Base-by-base conservation (phyloP, 2,797 vertebrate genomes). In the Clarias fuscus region DNA sequence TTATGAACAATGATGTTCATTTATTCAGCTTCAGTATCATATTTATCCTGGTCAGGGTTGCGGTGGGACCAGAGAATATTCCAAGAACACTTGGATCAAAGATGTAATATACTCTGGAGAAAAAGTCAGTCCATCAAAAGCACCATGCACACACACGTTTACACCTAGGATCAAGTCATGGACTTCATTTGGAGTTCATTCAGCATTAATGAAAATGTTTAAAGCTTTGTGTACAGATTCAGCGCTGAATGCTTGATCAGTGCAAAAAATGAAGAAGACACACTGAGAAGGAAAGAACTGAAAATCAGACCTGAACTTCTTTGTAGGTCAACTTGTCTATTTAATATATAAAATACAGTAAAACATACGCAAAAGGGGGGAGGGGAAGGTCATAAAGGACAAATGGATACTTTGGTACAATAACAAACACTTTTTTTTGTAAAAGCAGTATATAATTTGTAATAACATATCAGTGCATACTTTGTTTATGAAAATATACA, bases 401-500 rank as follows among this genome's bases (percentile, higher is more conserved):
- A 96, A 96, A 97, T 96, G 94, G 95, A 96, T 96, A 96, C 96
- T 97, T 97, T 97, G 96, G 96, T 97, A 97, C 97, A 95, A 96
- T 96, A 97, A 97, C 97, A 97, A 96, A 97, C 96, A 96, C 95
- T 95, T 95, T 95, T 68, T 91, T 97, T 96, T 97, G 96, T 97
- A 96, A 97, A 98, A 98, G 96, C 95, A 96, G 95, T 96, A 96
- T 96, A 97, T 96, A 97, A 95, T 97, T 95, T 95, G 94, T 95
- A 96, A 96, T 97, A 97, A 97, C 96, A 96, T 96, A 94, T 97
- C 96, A 98, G 97, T 98, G 97, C 97, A 97, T 97, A 97, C 96
- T 97, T 97, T 97, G 96, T 95, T 96, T 97, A 97, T 96, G 97
- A 97, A 97, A 97, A 97, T 97, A 97, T 97, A 97, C 97, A 97